Conservation (phyloP, 2,888 invertebrate genomes). For the Idaea biselata region DNA sequence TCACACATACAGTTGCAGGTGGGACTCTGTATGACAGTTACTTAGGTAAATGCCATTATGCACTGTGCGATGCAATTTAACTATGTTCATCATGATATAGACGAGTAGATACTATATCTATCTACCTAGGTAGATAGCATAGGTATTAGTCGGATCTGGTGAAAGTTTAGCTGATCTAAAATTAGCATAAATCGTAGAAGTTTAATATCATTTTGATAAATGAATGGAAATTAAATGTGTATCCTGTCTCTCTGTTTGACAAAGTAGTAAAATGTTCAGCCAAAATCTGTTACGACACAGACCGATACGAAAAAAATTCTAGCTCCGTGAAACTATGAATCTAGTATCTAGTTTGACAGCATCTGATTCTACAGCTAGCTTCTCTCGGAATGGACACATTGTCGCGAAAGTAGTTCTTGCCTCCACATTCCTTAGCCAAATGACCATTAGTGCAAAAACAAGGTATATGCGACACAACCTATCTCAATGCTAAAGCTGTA, state of each 20-base stretch:
- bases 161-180: background rate
- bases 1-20: conserved; percentile 7
- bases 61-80: background rate
- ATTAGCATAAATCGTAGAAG: background rate
- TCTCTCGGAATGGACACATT: conserved; percentile 48
- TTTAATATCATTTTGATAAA: background rate
- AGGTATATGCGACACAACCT: conserved; percentile 43
- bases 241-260: background rate
- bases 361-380: conserved; percentile 42
- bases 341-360: conserved; percentile 63
- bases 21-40: background rate
- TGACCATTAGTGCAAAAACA: conserved; percentile 64
- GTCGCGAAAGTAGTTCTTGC: conserved; percentile 68
- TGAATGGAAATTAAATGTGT: conserved; percentile 30
- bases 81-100: background rate
- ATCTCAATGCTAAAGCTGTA: conserved; percentile 37
- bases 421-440: conserved; percentile 57
- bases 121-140: background rate
- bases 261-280: background rate
- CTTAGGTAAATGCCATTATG: background rate
- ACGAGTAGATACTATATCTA: background rate
- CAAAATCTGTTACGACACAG: background rate
- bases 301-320: conserved; percentile 21
- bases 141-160: background rate
- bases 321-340: conserved; percentile 47